A percentile compares a stretch with the other conserved stretches of the same genome.
Conservation (phyloP, 2,113 vertebrate species). For the Lagopus leucura region DNA sequence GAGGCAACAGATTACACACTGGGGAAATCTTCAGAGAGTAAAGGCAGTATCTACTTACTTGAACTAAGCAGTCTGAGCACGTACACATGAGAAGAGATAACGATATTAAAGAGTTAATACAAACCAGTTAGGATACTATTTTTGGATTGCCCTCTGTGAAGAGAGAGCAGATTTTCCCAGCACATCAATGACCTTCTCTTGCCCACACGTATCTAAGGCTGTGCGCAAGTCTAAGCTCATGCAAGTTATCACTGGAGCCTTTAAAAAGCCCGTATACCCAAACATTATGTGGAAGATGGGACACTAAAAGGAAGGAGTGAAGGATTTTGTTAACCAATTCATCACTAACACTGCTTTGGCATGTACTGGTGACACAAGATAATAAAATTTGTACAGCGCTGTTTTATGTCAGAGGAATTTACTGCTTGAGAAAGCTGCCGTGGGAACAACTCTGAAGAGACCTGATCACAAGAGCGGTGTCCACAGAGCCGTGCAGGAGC, state of each 20-base stretch:
- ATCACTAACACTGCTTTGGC: neutral
- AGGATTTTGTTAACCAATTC: neutral
- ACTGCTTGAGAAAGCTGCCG: neutral
- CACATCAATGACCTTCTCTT: neutral
- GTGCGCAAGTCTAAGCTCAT: neutral
- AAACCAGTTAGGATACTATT: neutral
- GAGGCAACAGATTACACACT: neutral
- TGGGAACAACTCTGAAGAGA: neutral
- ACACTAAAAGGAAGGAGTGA: neutral
- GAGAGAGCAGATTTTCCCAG: constrained; percentile 29
- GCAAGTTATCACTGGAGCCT: neutral
- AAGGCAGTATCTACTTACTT: neutral
- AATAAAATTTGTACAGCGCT: neutral
- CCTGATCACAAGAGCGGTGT: neutral
- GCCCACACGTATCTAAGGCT: neutral
- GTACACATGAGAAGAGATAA: neutral
- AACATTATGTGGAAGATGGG: neutral
- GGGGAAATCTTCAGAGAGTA: neutral
- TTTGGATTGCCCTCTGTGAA: neutral
- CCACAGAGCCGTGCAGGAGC: accelerated
- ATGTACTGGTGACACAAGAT: neutral
- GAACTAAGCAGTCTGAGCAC: neutral
- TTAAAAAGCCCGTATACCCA: constrained; percentile 12
- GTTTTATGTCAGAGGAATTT: neutral
- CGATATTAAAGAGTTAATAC: neutral